Conservation (phyloP, 1,140 invertebrate genomes). For the Cheumatopsyche charites region DNA sequence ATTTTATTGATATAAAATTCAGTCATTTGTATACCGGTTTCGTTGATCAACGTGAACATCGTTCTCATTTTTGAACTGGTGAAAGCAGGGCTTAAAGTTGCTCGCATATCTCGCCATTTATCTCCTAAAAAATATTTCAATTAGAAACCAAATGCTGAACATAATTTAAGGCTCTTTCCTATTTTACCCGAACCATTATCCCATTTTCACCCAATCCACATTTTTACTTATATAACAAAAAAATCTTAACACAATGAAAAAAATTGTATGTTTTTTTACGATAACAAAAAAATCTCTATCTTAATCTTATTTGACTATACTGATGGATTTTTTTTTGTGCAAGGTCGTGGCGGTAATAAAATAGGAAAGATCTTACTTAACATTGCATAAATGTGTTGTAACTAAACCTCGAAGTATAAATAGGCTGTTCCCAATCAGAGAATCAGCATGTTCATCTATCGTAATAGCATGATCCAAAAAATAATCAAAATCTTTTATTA, state of each 20-base stretch:
- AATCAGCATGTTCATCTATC: constrained; percentile 54
- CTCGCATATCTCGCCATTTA: constrained; percentile 60
- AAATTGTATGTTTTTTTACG: too few species aligned
- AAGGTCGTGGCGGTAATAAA: not conserved
- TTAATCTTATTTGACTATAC: too few species aligned
- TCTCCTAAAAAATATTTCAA: constrained; percentile 47
- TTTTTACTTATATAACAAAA: too few species aligned
- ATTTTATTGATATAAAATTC: constrained; percentile 41
- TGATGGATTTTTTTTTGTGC: not conserved
- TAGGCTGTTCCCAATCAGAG: constrained; percentile 58
- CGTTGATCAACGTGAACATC: constrained; percentile 58
- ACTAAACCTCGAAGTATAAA: constrained; percentile 52
- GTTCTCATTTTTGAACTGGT: constrained; percentile 59
- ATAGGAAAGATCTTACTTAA: constrained; percentile 17
- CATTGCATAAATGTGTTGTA: constrained; percentile 17
- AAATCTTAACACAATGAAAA: too few species aligned
- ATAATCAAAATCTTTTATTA: constrained; percentile 65
- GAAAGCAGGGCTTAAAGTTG: constrained; percentile 59
- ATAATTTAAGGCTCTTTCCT: too few species aligned
- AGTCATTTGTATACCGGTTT: constrained; percentile 50
- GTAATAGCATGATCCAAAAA: constrained; percentile 61
- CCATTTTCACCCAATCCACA: too few species aligned
- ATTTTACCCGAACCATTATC: too few species aligned
- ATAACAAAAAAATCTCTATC: too few species aligned
- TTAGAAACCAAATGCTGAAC: too few species aligned